Conservation (phyloP, 2,888 invertebrate species). For the Clitarchus hookeri region DNA sequence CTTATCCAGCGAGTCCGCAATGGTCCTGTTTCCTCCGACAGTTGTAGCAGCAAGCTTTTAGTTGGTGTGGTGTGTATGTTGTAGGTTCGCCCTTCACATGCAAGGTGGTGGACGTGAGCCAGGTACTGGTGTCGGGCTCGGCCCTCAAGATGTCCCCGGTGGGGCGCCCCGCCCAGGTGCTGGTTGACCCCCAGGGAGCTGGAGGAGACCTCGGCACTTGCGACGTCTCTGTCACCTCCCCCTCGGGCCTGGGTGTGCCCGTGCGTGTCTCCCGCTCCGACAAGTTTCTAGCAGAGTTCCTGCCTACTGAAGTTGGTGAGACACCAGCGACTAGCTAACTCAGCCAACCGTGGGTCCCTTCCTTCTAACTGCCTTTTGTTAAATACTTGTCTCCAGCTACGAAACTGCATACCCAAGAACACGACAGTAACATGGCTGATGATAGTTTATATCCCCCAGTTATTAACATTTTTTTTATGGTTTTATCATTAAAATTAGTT, state of each 20-base stretch:
- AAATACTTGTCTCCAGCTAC: no score
- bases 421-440: no score
- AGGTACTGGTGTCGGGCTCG: constrained; percentile 66
- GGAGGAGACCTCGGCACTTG: constrained; percentile 46
- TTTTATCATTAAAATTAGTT: no score
- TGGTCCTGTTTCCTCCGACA: no score
- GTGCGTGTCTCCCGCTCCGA: constrained; percentile 67
- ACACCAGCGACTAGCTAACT: background rate
- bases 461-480: no score
- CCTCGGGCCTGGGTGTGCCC: constrained; percentile 79
- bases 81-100: constrained; percentile 93
- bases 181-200: constrained; percentile 60
- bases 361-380: no score
- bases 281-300: constrained; percentile 66
- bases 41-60: background rate
- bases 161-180: constrained; percentile 65
- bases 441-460: no score
- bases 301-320: constrained; percentile 60
- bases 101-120: constrained; percentile 72
- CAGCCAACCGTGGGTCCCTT: background rate
- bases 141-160: constrained; percentile 73
- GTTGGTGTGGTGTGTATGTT: constrained; percentile 31
- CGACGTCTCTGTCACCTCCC: constrained; percentile 73
- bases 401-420: no score
- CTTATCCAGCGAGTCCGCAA: no score